Base-by-base conservation (phyloP, 2,113 vertebrate species). In the Epinephelus fuscoguttatus region DNA sequence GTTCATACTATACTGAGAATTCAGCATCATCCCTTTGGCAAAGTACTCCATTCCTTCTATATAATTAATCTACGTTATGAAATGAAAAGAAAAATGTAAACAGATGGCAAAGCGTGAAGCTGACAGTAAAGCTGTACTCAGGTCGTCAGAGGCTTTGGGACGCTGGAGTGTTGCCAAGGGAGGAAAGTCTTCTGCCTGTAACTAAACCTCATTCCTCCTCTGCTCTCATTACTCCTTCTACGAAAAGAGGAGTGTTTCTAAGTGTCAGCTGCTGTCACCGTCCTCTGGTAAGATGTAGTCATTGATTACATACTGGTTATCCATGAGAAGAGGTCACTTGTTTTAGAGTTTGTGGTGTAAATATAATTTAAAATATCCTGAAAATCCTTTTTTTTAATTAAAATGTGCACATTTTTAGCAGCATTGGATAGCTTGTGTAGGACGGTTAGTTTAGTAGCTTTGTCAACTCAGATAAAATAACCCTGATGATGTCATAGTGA, bases 1-100 rank as follows among this genome's bases (percentile, higher is more conserved):
- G 47, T 33, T n/a, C 25, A 50, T 21, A 27, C n/a, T 57, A 25
- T 45, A 4, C 53, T 53, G 21, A 23, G 55, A 5, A 10, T 45
- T 63, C 50, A 64, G 40, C 53, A 56, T 56, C 21, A 49, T 23
- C 50, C 33, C 33, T 84, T 88, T 83, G 75, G 70, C 70, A 84
- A 92, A 81, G 45, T 82, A 76, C 30, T 57, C 66, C 33, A 56
- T 19, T 63, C 19, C 9, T 17, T n/a, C 19, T 1, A n/a, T 27
- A 55, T 18, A 15, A 33, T 42, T 27, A 6, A 21, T 60, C 49
- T 30, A 59, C 50, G n/a, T 47, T 6, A n/a, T 25, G 18, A 64
- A 47, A 74, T 19, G 10, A 80, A 66, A 45, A 18, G 50, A 62
- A 50, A 67, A 45, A 25, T n/a, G 73, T 75, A 70, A 75, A 73